Conservation (phyloP, 2,797 vertebrate species). For the Anableps anableps region DNA sequence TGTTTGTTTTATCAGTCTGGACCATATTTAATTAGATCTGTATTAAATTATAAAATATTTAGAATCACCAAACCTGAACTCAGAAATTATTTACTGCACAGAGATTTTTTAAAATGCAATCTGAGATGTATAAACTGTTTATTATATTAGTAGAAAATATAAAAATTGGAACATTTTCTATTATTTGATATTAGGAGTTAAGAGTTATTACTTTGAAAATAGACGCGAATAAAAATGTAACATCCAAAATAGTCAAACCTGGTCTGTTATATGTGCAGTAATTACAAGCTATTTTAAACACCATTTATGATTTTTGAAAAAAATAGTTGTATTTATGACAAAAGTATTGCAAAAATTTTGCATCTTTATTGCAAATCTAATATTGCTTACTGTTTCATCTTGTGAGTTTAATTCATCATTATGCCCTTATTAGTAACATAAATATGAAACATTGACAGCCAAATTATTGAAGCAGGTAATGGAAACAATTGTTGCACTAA, state of each 20-base stretch:
- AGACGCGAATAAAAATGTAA: too few species aligned
- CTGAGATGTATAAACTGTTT: background rate
- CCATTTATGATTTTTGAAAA: background rate
- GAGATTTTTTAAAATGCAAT: background rate
- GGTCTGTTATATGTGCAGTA: too few species aligned
- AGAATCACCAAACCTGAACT: too few species aligned
- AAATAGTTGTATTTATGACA: background rate
- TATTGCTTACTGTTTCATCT: background rate
- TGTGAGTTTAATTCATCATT: background rate
- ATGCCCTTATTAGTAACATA: background rate
- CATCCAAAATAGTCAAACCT: too few species aligned
- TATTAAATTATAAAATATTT: background rate
- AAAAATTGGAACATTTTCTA: too few species aligned
- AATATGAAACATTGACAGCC: background rate
- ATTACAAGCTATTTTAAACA: too few species aligned
- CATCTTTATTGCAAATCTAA: background rate
- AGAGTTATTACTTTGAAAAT: too few species aligned
- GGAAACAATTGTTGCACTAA: background rate
- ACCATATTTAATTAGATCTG: background rate
- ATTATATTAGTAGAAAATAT: background rate
- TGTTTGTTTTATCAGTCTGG: background rate
- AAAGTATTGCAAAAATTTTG: background rate
- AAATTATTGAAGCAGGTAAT: background rate
- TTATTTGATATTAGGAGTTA: too few species aligned
- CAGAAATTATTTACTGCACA: background rate